Evolutionary conservation across 1,140 invertebrate genomes (phyloP).

Genomic region (Zaprionus ornatus): DNA sequence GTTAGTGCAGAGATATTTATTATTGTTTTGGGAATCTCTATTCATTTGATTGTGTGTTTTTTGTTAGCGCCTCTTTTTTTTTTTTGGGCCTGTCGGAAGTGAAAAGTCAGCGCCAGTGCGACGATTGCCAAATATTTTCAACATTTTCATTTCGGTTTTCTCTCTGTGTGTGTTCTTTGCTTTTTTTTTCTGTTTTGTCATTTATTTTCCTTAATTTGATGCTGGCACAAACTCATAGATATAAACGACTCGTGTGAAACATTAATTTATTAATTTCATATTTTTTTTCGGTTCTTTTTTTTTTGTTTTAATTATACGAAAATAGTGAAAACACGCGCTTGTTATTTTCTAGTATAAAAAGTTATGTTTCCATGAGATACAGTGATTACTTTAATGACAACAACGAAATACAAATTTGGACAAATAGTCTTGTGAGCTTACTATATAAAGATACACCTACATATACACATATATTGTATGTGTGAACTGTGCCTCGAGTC

Average conservation of each 20-base stretch:
- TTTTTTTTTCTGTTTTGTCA: slow-evolving; percentile 18
- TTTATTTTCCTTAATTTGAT: slow-evolving; percentile 33
- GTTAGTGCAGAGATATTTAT: not conserved
- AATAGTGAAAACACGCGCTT: slow-evolving; percentile 1
- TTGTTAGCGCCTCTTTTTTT: slow-evolving; percentile 8
- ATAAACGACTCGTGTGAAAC: slow-evolving; percentile 29
- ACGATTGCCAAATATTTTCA: slow-evolving; percentile 31
- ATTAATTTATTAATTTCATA: slow-evolving; percentile 21
- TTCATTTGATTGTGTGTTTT: not conserved
- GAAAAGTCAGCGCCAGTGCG: slow-evolving; percentile 19
- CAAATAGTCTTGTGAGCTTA: not conserved
- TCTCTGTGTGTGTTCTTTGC: not conserved
- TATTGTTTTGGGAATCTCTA: not conserved
- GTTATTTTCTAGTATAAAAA: not conserved
- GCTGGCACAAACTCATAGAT: slow-evolving; percentile 28
- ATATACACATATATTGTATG: not conserved
- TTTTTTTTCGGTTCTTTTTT: not conserved
- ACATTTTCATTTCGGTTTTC: slow-evolving; percentile 13
- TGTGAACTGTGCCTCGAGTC: not conserved
- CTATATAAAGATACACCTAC: not conserved
- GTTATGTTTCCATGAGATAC: not conserved
- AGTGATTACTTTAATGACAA: not conserved
- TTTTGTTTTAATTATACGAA: slow-evolving; percentile 4
- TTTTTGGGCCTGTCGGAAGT: slow-evolving; percentile 21
- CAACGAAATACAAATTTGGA: not conserved